These are phyloP conservation scores for Formicarius rufipectus DNA, from an alignment of 2,113 vertebrate species.

Conservation along the genomic window DNA sequence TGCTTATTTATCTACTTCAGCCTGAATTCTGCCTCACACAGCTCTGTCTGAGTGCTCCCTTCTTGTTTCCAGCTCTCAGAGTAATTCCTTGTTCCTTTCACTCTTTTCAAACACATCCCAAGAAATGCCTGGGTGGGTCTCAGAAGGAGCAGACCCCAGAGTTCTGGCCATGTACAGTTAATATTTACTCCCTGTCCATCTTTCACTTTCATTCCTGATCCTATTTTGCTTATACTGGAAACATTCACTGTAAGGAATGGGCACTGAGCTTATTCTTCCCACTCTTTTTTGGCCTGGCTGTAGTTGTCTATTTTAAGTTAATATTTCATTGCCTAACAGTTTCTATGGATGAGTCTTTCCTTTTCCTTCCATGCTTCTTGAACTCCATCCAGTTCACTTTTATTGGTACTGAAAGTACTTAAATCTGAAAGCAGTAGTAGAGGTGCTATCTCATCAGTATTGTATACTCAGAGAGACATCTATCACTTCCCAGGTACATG, in stretches of 20 bases:
- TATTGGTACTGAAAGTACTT: slow-evolving; percentile 47
- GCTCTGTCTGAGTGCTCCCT: background rate
- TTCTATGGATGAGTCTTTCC: background rate
- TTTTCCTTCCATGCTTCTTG: slow-evolving; percentile 10
- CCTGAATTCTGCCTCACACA: background rate
- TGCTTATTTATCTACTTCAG: background rate
- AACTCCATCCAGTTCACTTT: slow-evolving; percentile 38
- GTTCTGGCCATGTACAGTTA: background rate
- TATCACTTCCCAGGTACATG: slow-evolving; percentile 1
- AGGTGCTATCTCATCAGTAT: slow-evolving; percentile 54
- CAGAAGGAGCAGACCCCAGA: background rate
- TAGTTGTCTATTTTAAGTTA: background rate
- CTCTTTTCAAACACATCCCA: background rate
- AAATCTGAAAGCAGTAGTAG: slow-evolving; percentile 25
- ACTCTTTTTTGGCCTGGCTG: background rate
- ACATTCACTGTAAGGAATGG: background rate
- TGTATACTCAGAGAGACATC: slow-evolving; percentile 33
- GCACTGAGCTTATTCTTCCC: background rate
- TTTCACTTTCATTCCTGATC: background rate
- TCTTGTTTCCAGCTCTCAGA: background rate
- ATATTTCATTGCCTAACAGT: background rate
- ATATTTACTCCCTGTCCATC: background rate
- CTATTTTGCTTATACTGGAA: background rate
- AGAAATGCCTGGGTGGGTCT: background rate
- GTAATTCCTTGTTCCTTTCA: background rate